Base-by-base conservation (phyloP, 2,797 vertebrate species). In the Sebastolobus alascanus region DNA sequence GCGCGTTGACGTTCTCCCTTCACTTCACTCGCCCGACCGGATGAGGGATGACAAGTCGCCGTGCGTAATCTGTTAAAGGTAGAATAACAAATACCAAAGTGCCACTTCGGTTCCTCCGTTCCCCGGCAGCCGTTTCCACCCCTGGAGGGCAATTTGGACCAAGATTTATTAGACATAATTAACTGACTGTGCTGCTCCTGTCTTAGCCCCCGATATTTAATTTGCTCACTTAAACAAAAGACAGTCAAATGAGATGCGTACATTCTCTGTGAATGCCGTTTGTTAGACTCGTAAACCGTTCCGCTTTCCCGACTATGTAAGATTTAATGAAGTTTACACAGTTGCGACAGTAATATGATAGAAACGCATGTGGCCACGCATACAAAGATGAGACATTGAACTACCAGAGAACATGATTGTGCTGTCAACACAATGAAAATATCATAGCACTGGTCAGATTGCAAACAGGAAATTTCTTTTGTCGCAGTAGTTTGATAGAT, bases 81-180 rank as follows among this genome's bases (percentile, higher is more conserved):
- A 94, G 89, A 96, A 95, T 95, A 95, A 96, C 95, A 96, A 96
- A 96, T 95, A 95, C 92, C 92, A 94, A 95, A 95, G 92, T 94
- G 94, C 92, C 94, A 94, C 94, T 95, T 94, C 73, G 87, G 93
- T 92, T 95, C 90, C 88, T 93, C 89, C 85, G 73, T 95, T 94
- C 94, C 93, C 89, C 87, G 88, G 94, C 93, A 96, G 95, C 90
- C 90, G 80, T 93, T 94, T 93, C 91, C 91, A 93, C 94, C 94
- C 95, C 94, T 93, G 87, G 92, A 94, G 95, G 95, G 95, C 95
- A 93, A 94, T 94, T 94, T 95, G 92, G 90, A 94, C 92, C 92
- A 94, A 95, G 95, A 96, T 96, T 96, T 96, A 96, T 96, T 96
- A 95, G 93, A 95, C 93, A 96, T 96, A 96, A 96, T 96, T 96